phyloP scores from a whole-genome alignment of 2,888 invertebrate genomes.

The Urechis unicinctus region DNA sequence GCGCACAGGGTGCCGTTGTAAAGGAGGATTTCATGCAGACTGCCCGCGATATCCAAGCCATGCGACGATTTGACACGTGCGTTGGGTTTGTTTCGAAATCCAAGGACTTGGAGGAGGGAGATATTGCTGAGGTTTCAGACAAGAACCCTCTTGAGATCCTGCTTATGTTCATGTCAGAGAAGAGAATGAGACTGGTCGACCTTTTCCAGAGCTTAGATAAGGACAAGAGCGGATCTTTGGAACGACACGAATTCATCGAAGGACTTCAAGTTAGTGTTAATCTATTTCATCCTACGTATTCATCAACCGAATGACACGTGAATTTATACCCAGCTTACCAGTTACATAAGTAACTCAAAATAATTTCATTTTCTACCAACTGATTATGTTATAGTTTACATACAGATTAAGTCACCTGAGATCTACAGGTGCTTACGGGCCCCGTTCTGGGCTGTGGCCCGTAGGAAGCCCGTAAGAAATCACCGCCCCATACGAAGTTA shows the following conservation, averaged over 20 bases:
- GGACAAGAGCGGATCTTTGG: constrained; percentile 19
- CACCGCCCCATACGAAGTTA: too few relatives aligned
- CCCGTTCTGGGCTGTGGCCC: too few relatives aligned
- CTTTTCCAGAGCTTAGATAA: constrained; percentile 22
- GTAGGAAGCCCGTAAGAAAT: too few relatives aligned
- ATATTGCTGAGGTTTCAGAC: constrained; percentile 6
- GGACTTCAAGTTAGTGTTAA: constrained; percentile 10
- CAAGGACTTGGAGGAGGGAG: constrained; percentile 2
- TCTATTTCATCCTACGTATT: not conserved
- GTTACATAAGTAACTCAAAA: too few relatives aligned
- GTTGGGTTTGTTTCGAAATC: constrained; percentile 14
- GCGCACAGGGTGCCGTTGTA: constrained; percentile 12
- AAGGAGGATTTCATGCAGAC: constrained; percentile 15
- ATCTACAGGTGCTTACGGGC: too few relatives aligned
- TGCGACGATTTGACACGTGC: constrained; percentile 10
- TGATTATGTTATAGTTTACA: too few relatives aligned
- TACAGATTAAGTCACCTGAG: too few relatives aligned
- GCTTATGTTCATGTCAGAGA: constrained; percentile 19
- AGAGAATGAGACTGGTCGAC: constrained; percentile 20
- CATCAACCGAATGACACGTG: not conserved
- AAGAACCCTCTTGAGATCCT: constrained; percentile 21
- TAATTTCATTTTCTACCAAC: too few relatives aligned
- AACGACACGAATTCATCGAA: constrained; percentile 16
- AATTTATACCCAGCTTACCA: too few relatives aligned
- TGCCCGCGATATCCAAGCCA: constrained; percentile 5